Base-by-base conservation (phyloP, 2,797 vertebrate genomes). In the Poeciliopsis infans region DNA sequence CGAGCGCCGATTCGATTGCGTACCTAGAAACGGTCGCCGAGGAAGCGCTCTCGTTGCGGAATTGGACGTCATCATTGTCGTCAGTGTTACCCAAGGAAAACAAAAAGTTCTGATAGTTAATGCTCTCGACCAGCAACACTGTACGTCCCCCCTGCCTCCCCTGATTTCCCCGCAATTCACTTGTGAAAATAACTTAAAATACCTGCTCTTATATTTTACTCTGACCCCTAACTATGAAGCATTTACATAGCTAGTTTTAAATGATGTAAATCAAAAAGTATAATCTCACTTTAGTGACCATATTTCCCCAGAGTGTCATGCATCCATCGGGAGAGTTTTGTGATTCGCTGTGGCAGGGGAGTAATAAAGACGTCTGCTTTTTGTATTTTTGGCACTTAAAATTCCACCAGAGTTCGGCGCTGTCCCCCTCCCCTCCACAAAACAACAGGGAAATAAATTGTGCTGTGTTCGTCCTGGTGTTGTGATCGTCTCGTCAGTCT, bases 91-190 rank as follows among this genome's bases (percentile, higher is more conserved):
- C 55, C 23, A 72, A 39, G 66, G 75, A 88, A 82, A 77, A 84
- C 51, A 46, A 83, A 75, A 75, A 55, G 1, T 88, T 87, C 85
- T 45, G 83, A 78, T 76, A 74, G 59, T 75, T 85, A 25, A 66
- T 72, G 74, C 73, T 88, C 77, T 85, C 51, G 87, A 93, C 91
- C 92, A 92, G 84, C 86, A 82, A 85, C 89, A 91, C 90, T 93
- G 89, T 92, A 89, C 79, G 87, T 79, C 31, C 80, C 77, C 55
- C 76, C 41, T 8, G 7, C 10, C 76, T 28, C 79, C 31, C 76
- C 2, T 10, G 0, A 10, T 0, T 43, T 43, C 41, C 41, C 8
- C 10, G 75, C 79, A 79, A 61, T 72, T 25, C 13, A 87, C 76
- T 84, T 76, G 59, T 85, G 78, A 78, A 79, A 75, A 72, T 72